Evolutionary conservation across 2,888 invertebrate genomes (phyloP).

Genomic region (Horisme vitalbata): DNA sequence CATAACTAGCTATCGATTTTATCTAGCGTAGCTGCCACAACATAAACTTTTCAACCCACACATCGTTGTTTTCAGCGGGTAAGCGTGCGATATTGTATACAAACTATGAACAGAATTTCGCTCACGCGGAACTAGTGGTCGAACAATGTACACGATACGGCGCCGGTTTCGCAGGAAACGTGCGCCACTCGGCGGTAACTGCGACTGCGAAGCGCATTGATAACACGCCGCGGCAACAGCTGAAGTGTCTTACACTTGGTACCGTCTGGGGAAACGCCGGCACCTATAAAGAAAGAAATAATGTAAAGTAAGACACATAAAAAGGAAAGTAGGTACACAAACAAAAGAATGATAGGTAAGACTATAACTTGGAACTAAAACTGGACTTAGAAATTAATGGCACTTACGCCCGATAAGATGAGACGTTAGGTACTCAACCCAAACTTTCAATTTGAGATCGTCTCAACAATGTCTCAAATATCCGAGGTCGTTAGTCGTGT

Average conservation of each 20-base stretch:
- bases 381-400: too few relatives aligned
- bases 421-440: too few relatives aligned
- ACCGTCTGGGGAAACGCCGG: too few relatives aligned
- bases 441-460: too few relatives aligned
- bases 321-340: too few relatives aligned
- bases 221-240: conserved; percentile 33
- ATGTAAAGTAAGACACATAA: background rate
- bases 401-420: too few relatives aligned
- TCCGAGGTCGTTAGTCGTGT: too few relatives aligned
- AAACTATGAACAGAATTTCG: conserved; percentile 50
- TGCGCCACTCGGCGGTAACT: conserved; percentile 43
- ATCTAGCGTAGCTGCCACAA: conserved; percentile 1
- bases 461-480: too few relatives aligned
- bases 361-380: too few relatives aligned
- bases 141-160: conserved; percentile 52
- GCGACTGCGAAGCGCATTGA: conserved; percentile 36
- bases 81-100: conserved; percentile 19
- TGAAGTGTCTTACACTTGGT: conserved; percentile 5
- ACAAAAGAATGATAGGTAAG: too few relatives aligned
- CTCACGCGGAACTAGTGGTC: conserved; percentile 46
- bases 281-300: background rate
- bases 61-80: conserved; percentile 17
- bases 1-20: too few relatives aligned
- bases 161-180: conserved; percentile 57
- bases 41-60: conserved; percentile 14